Conservation (phyloP, 1,140 invertebrate genomes). For the Oscheius sp. region DNA sequence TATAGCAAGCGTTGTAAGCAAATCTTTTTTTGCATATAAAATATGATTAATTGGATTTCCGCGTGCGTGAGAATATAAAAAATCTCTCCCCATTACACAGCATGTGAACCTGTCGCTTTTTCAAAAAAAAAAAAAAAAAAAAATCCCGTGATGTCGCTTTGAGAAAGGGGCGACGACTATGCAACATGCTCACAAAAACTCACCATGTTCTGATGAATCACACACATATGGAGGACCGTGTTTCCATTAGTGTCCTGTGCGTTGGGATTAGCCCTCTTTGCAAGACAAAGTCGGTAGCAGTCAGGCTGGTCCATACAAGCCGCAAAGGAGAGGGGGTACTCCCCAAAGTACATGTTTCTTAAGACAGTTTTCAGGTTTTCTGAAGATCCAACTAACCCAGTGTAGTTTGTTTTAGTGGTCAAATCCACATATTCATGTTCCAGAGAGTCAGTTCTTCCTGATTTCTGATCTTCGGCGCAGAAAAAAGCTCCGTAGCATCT, state of each 20-base stretch:
- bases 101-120: too few species aligned
- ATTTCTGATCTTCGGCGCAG: constrained; percentile 93
- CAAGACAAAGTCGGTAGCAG: constrained; percentile 86
- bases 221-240: constrained; percentile 90
- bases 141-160: too few species aligned
- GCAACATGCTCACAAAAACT: too few species aligned
- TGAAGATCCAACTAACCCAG: too few species aligned
- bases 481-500: constrained; percentile 85
- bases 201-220: constrained; percentile 81
- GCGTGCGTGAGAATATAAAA: too few species aligned
- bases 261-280: constrained; percentile 88
- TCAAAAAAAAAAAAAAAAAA: too few species aligned
- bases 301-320: constrained; percentile 95
- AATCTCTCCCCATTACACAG: too few species aligned
- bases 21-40: too few species aligned
- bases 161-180: too few species aligned
- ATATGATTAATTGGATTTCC: too few species aligned
- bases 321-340: constrained; percentile 91
- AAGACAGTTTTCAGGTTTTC: too few species aligned
- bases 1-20: too few species aligned
- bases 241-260: constrained; percentile 95
- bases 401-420: constrained; percentile 81
- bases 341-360: constrained; percentile 95
- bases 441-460: constrained; percentile 77
- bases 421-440: constrained; percentile 90